A percentile compares a stretch with the other conserved stretches of the same genome.
phyloP scores from a whole-genome alignment of 1,140 invertebrate species.

The Pseudachorutes palmiensis region DNA sequence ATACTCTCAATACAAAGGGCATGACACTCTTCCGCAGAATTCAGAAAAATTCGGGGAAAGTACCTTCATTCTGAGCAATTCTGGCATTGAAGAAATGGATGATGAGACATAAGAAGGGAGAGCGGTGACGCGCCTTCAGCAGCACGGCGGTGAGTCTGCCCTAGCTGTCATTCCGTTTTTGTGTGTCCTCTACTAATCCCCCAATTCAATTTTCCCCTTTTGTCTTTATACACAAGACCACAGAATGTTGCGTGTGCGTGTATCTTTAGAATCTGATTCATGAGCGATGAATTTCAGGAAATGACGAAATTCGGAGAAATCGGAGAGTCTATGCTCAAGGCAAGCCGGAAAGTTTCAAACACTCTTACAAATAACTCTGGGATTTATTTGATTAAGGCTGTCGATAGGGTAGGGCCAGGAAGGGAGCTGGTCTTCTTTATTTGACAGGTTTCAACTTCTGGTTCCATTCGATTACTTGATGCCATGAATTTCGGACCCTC shows the following conservation, averaged over 20 bases:
- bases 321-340: background rate
- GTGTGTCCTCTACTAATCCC: too few species aligned
- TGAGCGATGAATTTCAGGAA: too few species aligned
- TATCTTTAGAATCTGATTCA: too few species aligned
- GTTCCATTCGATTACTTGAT: background rate
- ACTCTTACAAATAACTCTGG: background rate
- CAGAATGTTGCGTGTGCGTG: too few species aligned
- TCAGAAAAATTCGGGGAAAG: background rate
- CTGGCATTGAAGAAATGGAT: background rate
- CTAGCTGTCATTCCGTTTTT: too few species aligned
- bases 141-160: too few species aligned
- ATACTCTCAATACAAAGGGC: background rate
- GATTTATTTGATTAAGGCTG: constrained; percentile 8
- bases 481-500: background rate
- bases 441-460: constrained; percentile 17
- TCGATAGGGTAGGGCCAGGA: background rate
- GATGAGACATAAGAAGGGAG: background rate
- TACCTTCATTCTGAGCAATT: background rate
- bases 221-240: too few species aligned
- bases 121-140: too few species aligned
- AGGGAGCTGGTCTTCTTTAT: constrained; percentile 3
- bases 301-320: background rate
- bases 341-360: background rate
- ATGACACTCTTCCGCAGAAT: background rate
- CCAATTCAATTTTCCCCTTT: too few species aligned